Evolutionary conservation across 2,797 vertebrate genomes (phyloP), one percentile per base, ranked within the genome.

Genomic region (Leptoclinus maculatus): DNA sequence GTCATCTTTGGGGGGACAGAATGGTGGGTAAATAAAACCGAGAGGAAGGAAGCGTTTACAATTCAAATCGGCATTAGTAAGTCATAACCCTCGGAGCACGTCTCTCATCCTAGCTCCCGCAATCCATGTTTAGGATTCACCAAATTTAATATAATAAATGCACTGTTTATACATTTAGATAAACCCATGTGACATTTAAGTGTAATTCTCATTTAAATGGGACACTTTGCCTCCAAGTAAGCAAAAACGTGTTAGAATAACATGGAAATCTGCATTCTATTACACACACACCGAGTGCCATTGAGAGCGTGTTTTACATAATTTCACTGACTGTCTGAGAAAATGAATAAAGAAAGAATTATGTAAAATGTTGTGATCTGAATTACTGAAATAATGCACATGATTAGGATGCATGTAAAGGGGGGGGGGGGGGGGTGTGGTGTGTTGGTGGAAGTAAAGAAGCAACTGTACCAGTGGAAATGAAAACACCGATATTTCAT

Each of bases 301-400:
- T 79, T 76, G 86, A 91, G 89, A 86, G 88, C 76, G 83, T 74
- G 92, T 89, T 95, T 94, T 91, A 93, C 88, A 92, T 95, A 93
- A 93, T 93, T 94, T 82, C 79, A 83, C 81, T 88, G 93, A 92
- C 90, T 88, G 88, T 90, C 85, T 80, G 83, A 83, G 93, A 88
- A 88, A 89, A 93, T 92, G 91, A 94, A 94, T 94, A 94, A 94
- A 91, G 88, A 94, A 53, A 91, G 92, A 88, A 91, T 93, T 92
- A 92, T 91, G 90, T 93, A 91, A 93, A 95, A 91, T 93, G 86
- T 87, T 92, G 86, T 92, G 90, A 91, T 91, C 65, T 91, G 85
- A 91, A 90, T 92, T 86, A 76, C 71, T 74, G 84, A 85, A 91
- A 87, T 91, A 90, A 92, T 84, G 87, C 77, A 87, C 78, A 80